Evolutionary conservation across 2,113 vertebrate genomes (phyloP).

Genomic region (Odontophorus gujanensis): DNA sequence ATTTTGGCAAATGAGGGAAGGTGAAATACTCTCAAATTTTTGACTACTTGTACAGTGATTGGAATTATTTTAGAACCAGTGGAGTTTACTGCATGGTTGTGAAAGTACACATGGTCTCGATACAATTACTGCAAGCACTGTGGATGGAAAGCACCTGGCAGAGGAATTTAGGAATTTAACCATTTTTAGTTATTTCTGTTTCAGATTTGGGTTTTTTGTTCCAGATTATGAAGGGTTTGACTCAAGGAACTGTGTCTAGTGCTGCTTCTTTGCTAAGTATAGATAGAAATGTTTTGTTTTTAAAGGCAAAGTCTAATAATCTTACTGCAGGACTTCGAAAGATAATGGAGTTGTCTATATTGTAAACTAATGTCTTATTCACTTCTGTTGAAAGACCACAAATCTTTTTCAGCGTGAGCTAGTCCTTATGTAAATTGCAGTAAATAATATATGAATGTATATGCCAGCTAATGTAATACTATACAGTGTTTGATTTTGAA

Average conservation of each 20-base stretch:
- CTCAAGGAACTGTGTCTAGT: neutral
- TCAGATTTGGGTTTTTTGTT: neutral
- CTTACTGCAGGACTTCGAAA: neutral
- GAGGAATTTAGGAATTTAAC: neutral
- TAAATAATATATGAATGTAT: conserved; percentile 11
- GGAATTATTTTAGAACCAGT: neutral
- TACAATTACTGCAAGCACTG: neutral
- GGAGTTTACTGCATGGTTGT: neutral
- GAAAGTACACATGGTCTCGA: neutral
- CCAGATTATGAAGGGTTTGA: neutral
- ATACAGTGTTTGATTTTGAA: conserved; percentile 24
- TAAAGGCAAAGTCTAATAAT: neutral
- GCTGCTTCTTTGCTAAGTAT: neutral
- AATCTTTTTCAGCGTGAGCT: neutral
- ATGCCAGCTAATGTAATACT: neutral
- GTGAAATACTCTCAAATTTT: neutral
- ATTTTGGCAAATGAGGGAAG: neutral
- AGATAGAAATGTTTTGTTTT: neutral
- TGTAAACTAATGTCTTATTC: conserved; percentile 22
- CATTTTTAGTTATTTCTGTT: neutral
- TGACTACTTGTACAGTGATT: neutral
- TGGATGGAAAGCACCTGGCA: neutral
- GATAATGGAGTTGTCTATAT: conserved; percentile 25
- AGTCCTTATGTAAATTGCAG: conserved; percentile 14
- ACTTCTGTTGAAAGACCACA: conserved; percentile 11